Percentiles rank a stretch among this genome's conserved stretches.
These are phyloP conservation scores for Xestia rhomboidea DNA, from an alignment of 2,888 invertebrate species.

Conservation along the genomic window DNA sequence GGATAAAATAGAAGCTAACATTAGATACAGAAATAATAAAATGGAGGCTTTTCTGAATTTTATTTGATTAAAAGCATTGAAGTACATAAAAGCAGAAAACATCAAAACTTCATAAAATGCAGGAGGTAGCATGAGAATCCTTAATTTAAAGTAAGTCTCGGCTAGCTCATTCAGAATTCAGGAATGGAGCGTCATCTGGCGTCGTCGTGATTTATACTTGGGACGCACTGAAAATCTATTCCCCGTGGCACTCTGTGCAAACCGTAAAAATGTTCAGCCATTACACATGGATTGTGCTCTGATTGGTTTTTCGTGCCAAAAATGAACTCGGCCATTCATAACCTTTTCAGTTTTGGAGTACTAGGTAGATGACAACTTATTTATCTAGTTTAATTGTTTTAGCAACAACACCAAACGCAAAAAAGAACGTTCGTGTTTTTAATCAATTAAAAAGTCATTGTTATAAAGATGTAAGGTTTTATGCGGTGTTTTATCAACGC, in stretches of 20 bases:
- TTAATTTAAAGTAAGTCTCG: slow-evolving; percentile 73
- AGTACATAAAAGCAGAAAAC: slow-evolving; percentile 38
- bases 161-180: slow-evolving; percentile 83
- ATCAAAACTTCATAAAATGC: slow-evolving; percentile 56
- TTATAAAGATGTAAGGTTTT: slow-evolving; percentile 30
- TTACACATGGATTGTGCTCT: slow-evolving; percentile 67
- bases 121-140: slow-evolving; percentile 60
- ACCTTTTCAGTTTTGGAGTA: slow-evolving; percentile 30
- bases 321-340: slow-evolving; percentile 39
- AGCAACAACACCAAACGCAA: neutral
- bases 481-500: slow-evolving; percentile 13
- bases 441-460: slow-evolving; percentile 40
- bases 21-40: neutral
- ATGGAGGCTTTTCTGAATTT: neutral
- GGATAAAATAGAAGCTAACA: neutral
- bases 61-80: slow-evolving; percentile 11
- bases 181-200: slow-evolving; percentile 82
- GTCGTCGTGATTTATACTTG: slow-evolving; percentile 83
- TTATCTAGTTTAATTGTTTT: slow-evolving; percentile 14
- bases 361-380: neutral
- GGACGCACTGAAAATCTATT: slow-evolving; percentile 77
- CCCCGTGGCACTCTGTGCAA: slow-evolving; percentile 60
- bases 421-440: slow-evolving; percentile 8
- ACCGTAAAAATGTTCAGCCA: slow-evolving; percentile 70
- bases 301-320: slow-evolving; percentile 52